These are phyloP conservation scores for Scortum barcoo DNA, from an alignment of 2,113 vertebrate species.

Conservation along the genomic window DNA sequence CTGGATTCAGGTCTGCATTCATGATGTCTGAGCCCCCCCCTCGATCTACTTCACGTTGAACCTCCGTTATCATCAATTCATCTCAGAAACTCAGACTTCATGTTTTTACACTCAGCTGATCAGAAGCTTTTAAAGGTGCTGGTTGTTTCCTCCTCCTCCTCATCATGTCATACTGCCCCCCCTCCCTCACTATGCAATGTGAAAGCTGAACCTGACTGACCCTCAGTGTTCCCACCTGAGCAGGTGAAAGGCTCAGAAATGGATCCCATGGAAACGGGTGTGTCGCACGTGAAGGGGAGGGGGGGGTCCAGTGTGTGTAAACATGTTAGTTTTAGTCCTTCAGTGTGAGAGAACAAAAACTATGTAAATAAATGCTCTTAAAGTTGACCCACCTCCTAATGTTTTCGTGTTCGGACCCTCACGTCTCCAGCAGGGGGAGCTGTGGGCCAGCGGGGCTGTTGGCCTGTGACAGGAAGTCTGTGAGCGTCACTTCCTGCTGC, in stretches of 20 bases:
- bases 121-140: neutral
- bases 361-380: conserved; percentile 58
- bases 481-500: neutral
- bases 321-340: neutral
- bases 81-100: neutral
- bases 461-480: neutral
- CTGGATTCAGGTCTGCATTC: neutral
- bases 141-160: neutral
- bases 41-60: neutral
- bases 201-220: neutral
- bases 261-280: too few species aligned
- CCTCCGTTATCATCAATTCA: neutral
- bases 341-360: conserved; percentile 13
- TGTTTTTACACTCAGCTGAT: neutral
- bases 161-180: too few species aligned
- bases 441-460: neutral
- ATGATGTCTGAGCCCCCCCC: neutral
- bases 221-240: neutral
- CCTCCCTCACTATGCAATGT: neutral
- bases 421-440: conserved; percentile 57
- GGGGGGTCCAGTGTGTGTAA: conserved; percentile 6
- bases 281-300: too few species aligned
- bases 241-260: neutral
- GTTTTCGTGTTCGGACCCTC: neutral
- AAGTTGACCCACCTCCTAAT: too few species aligned